phyloP scores from a whole-genome alignment of 2,797 vertebrate genomes.

The Setipinna tenuifilis region DNA sequence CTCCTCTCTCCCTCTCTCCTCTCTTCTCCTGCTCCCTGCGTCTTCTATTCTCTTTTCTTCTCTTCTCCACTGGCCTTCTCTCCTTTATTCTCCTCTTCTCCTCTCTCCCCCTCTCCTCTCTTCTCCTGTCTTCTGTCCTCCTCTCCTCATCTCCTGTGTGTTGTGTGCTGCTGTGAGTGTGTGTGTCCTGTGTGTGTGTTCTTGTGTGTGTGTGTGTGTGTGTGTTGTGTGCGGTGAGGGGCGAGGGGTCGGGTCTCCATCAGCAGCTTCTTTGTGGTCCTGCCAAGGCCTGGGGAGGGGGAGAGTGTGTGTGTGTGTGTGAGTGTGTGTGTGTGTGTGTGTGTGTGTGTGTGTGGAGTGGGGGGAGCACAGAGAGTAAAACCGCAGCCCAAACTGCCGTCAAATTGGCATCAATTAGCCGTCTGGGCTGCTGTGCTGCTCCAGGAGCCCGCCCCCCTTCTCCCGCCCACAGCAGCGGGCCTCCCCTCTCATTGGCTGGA shows the following conservation, averaged over 20 bases:
- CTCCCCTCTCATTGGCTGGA: conserved; percentile 29
- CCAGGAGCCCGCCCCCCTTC: conserved; percentile 44
- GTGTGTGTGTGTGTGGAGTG: not conserved
- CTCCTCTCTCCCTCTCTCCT: too few relatives aligned
- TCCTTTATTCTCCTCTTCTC: too few relatives aligned
- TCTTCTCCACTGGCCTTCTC: too few relatives aligned
- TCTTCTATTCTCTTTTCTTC: too few relatives aligned
- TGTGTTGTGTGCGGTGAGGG: not conserved
- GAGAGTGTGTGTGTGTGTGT: not conserved
- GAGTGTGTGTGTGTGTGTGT: too few relatives aligned
- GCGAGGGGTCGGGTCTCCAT: conserved; percentile 45
- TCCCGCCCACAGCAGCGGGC: conserved; percentile 42
- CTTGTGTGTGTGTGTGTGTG: not conserved
- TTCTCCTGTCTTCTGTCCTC: too few relatives aligned
- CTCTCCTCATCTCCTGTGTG: too few relatives aligned
- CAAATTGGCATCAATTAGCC: conserved; percentile 80
- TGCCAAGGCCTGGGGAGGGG: conserved; percentile 74
- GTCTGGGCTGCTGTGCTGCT: conserved; percentile 61
- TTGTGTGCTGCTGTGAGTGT: too few relatives aligned
- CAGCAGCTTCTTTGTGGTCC: conserved; percentile 70
- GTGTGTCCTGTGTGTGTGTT: not conserved
- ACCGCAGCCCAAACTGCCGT: conserved; percentile 76
- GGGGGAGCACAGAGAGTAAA: conserved; percentile 56
- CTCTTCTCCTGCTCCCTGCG: too few relatives aligned
- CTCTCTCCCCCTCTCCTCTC: too few relatives aligned